Conservation (phyloP, 2,888 invertebrate genomes). For the Lithophane ornitopus region DNA sequence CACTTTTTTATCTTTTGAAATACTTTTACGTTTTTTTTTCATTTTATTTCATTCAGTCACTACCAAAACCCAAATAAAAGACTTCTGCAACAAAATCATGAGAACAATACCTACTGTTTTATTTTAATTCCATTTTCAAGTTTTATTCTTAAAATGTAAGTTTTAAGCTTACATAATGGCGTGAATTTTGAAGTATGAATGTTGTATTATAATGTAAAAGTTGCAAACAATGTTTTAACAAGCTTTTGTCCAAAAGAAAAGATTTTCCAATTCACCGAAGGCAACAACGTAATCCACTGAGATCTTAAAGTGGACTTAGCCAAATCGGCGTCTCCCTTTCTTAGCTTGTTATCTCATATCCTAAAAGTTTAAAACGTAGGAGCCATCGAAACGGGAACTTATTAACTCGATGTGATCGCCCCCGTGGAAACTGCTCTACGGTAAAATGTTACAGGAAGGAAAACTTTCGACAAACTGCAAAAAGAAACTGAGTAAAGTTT, state of each 20-base stretch:
- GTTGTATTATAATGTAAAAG: slow-evolving; percentile 51
- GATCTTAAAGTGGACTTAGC: slow-evolving; percentile 86
- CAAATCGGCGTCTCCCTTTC: slow-evolving; percentile 88
- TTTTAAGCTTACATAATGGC: not conserved
- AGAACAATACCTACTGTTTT: not conserved
- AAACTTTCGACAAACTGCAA: slow-evolving; percentile 87
- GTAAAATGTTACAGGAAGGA: slow-evolving; percentile 89
- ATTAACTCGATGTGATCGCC: slow-evolving; percentile 90
- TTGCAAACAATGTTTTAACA: slow-evolving; percentile 61
- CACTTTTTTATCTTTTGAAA: not conserved
- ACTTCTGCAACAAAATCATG: not conserved
- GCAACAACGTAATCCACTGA: slow-evolving; percentile 77
- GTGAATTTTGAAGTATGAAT: slow-evolving; percentile 36
- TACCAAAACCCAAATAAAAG: not conserved
- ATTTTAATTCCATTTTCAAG: not conserved
- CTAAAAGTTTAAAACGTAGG: slow-evolving; percentile 90
- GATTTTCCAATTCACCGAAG: slow-evolving; percentile 74
- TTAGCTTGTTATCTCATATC: slow-evolving; percentile 90
- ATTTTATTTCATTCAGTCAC: not conserved
- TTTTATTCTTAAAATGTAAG: not conserved
- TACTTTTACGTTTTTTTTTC: not conserved
- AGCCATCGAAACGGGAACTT: slow-evolving; percentile 90
- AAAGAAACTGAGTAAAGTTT: slow-evolving; percentile 87
- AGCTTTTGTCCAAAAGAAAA: slow-evolving; percentile 69
- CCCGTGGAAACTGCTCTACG: slow-evolving; percentile 85